Conservation (phyloP, 2,113 vertebrate genomes). For the Thamnophis sirtalis region DNA sequence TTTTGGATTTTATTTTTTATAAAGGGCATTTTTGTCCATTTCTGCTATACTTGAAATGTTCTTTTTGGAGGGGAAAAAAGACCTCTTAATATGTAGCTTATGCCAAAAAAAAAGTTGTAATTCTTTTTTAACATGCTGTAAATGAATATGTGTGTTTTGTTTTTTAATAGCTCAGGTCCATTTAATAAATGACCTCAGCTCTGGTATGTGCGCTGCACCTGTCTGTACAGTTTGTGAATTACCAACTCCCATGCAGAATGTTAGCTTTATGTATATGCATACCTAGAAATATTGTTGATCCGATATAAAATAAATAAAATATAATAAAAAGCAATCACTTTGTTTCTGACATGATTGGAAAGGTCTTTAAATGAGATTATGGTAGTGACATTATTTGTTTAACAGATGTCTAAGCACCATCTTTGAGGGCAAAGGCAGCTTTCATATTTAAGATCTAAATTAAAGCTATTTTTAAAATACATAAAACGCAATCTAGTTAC, state of each 20-base stretch:
- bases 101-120: constrained; percentile 64
- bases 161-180: constrained; percentile 49
- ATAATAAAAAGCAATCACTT: constrained; percentile 52
- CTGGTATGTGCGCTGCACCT: constrained; percentile 61
- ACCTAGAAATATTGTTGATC: constrained; percentile 63
- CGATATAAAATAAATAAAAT: constrained; percentile 67
- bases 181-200: constrained; percentile 20
- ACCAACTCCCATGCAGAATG: constrained; percentile 64
- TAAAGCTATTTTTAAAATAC: neutral
- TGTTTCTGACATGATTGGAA: constrained; percentile 46
- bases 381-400: neutral
- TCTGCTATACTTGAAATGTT: constrained; percentile 69
- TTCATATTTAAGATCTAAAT: neutral
- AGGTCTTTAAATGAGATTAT: neutral
- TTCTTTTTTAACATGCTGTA: constrained; percentile 62
- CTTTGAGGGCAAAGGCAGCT: neutral
- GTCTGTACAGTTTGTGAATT: constrained; percentile 69
- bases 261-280: constrained; percentile 68
- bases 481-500: neutral
- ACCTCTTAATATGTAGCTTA: constrained; percentile 64
- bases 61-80: constrained; percentile 40
- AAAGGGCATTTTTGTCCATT: constrained; percentile 60
- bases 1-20: constrained; percentile 53
- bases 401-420: neutral
- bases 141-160: constrained; percentile 48